Evolutionary conservation across 2,797 vertebrate species (phyloP).

Genomic region (Rhynchonycteris naso): DNA sequence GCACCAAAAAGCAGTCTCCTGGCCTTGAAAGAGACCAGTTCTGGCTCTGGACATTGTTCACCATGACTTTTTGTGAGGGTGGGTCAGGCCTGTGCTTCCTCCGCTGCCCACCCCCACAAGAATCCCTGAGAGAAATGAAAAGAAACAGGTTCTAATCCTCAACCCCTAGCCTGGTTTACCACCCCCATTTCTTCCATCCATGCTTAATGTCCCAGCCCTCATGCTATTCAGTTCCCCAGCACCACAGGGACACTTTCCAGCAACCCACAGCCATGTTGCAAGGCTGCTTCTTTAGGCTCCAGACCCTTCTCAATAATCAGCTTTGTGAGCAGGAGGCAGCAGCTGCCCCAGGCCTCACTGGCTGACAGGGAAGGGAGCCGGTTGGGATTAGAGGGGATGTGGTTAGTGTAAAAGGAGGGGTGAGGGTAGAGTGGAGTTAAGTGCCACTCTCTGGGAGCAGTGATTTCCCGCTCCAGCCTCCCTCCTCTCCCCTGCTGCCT

Average conservation of each 20-base stretch:
- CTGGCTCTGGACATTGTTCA: neutral
- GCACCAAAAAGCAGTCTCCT: neutral
- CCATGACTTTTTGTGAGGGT: neutral
- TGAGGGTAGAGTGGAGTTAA: neutral
- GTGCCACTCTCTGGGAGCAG: neutral
- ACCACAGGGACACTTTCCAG: accelerated
- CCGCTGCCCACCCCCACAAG: neutral
- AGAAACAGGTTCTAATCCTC: neutral
- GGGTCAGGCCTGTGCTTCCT: neutral
- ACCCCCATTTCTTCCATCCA: neutral
- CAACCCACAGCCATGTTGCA: neutral
- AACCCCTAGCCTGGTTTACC: accelerated
- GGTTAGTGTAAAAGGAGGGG: slow-evolving; percentile 18
- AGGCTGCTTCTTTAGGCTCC: neutral
- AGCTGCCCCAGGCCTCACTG: slow-evolving; percentile 60
- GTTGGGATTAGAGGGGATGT: slow-evolving; percentile 14
- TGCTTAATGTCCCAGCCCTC: neutral
- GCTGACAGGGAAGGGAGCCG: neutral
- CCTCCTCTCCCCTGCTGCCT: neutral
- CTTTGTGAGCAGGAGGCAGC: slow-evolving; percentile 63
- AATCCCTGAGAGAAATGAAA: neutral
- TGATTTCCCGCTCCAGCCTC: neutral
- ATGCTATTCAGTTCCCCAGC: neutral
- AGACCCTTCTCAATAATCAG: slow-evolving; percentile 59
- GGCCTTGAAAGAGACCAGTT: neutral